phyloP scores from a whole-genome alignment of 2,888 invertebrate genomes.

The Digitonthophagus gazella region DNA sequence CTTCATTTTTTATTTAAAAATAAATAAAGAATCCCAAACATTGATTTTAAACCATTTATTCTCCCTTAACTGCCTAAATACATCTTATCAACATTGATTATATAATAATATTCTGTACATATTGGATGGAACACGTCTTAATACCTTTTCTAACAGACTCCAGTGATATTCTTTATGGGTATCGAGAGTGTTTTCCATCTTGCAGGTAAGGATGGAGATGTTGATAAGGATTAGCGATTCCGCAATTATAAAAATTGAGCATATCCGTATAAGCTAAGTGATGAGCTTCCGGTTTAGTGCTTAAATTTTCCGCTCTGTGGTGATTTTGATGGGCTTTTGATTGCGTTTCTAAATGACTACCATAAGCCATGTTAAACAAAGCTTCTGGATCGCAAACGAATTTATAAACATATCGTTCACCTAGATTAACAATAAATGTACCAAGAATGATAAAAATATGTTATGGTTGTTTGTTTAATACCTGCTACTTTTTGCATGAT shows the following conservation, averaged over 20 bases:
- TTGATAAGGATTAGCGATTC: slow-evolving; percentile 49
- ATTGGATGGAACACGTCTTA: background rate
- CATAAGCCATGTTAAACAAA: slow-evolving; percentile 79
- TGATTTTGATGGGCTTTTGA: slow-evolving; percentile 37
- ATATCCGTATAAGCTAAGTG: slow-evolving; percentile 51
- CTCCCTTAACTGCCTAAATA: background rate
- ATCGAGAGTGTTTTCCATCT: slow-evolving; percentile 41
- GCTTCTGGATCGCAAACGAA: slow-evolving; percentile 95
- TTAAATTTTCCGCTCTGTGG: slow-evolving; percentile 43
- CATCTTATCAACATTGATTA: background rate
- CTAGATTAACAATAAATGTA: slow-evolving; percentile 54
- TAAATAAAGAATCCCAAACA: too few species aligned
- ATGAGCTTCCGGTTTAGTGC: slow-evolving; percentile 45
- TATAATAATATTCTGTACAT: background rate
- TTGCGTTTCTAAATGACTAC: slow-evolving; percentile 41
- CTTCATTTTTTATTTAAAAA: too few species aligned
- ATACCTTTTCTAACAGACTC: background rate
- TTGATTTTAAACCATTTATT: background rate
- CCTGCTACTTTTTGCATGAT: slow-evolving; percentile 98
- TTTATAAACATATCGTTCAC: slow-evolving; percentile 94
- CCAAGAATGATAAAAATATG: background rate
- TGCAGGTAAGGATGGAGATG: slow-evolving; percentile 49
- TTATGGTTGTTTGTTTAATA: slow-evolving; percentile 36
- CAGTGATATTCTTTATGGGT: slow-evolving; percentile 32
- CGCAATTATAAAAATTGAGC: slow-evolving; percentile 52